Evolutionary conservation across 2,113 vertebrate genomes (phyloP), one percentile per base, ranked within the genome.

Genomic region (Elaphurus davidianus): DNA sequence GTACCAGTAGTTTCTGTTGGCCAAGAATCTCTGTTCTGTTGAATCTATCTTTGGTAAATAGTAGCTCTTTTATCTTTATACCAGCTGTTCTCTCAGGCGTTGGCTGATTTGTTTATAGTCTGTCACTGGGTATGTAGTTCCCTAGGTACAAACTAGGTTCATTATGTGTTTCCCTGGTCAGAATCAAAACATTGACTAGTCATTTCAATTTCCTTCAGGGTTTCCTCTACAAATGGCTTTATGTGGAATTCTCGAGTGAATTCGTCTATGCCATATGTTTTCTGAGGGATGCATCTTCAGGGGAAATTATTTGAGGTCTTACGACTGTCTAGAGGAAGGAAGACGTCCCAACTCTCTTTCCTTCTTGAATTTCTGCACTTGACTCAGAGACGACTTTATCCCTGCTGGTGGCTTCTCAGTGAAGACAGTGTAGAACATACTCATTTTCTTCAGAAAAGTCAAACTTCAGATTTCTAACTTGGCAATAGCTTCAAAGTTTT

Each of bases 111-210:
- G 55, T 74, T 30, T 55, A 45, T 25, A 55, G 76, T 71, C 21
- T 57, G 7, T 57, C n/a, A 27, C n/a, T 78, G 76, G n/a, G 4
- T 67, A 17, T 52, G 25, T 60, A 27, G 36, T 33, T 94, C 15
- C n/a, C 47, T 87, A 54, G 54, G 6, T 55, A 28, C 16, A 6
- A 15, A 74, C 4, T 52, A 50, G 62, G 54, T 57, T 86, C 78
- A 62, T 95, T 92, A n/a, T 90, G 92, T 92, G 45, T 40, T 95
- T 95, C 71, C 5, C 45, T 95, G n/a, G 5, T 76, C 59, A 96
- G 74, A 94, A 93, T 96, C 17, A 55, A 76, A 55, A 57, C 64
- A 90, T 21, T 36, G 57, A 60, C 7, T n/a, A 33, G 9, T 59
- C 57, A 62, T 87, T 54, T 74, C 84, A 78, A 3, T 50, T 94